Base-by-base conservation (phyloP, 2,113 vertebrate species). In the Barbus barbus region DNA sequence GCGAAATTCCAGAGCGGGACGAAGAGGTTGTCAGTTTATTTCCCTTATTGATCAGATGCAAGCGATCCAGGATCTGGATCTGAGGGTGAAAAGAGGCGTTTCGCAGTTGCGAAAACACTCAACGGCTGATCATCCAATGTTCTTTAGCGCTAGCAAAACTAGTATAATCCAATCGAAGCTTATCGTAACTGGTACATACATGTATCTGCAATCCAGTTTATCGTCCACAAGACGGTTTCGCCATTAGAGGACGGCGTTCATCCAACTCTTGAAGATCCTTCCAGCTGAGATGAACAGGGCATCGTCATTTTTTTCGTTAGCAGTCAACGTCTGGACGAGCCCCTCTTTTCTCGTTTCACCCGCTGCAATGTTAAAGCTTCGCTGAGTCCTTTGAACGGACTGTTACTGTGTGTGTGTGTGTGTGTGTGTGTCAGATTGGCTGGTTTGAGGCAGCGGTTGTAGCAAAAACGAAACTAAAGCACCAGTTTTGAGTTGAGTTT, bases 21-120 rank as follows among this genome's bases (percentile, higher is more conserved):
- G 6, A 24, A 69, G 26, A 82, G 44, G 46, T 75, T 76, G 51
- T 73, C 9, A 18, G 73, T 53, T 24, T 44, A 31, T 77, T 87
- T 87, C 83, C 73, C 83, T 84, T 78, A 61, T 79, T 83, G 44
- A 65, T 60, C 28, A 14, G 36, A 48, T 75, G 79, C 22, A 18
- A 78, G 74, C 41, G 48, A 83, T 74, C 83, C 83, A 22, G 46
- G 90, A 93, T 92, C 90, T 91, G 91, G 88, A 79, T 41, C 56
- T 88, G 86, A 7, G 31, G 48, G 51, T 36, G 26, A 88, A 76
- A 80, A 81, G 85, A 82, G 65, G 67, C 56, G 31, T 60, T n/a
- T 60, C 9, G n/a, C 58, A 13, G 75, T 73, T 44, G 76, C 72
- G 11, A 46, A 84, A 84, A 80, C 79, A 4, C 72, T 46, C 44